A percentile compares a stretch with the other conserved stretches of the same genome.
These are phyloP conservation scores for Enoplosus armatus DNA, from an alignment of 2,797 vertebrate genomes.

Conservation along the genomic window DNA sequence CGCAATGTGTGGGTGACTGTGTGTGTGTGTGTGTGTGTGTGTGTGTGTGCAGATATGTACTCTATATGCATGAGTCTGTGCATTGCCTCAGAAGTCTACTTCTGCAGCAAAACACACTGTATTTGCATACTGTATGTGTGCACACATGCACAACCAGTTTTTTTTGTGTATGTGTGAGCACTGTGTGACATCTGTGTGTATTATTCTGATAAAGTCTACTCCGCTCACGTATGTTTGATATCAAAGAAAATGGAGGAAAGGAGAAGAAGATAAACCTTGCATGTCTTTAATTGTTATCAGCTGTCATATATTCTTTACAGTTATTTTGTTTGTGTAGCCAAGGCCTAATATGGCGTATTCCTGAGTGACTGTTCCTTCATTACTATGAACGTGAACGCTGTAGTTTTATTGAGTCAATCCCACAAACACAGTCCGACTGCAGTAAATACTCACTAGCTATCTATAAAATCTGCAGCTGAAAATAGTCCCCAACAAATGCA, in stretches of 20 bases:
- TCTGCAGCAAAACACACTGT: neutral
- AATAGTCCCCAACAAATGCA: neutral
- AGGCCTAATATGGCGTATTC: neutral
- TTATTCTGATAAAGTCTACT: neutral
- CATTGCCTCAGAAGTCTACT: neutral
- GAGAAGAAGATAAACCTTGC: neutral
- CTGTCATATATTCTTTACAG: neutral
- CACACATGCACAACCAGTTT: neutral
- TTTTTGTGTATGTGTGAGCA: neutral
- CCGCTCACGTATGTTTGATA: neutral
- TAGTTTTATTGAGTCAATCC: neutral
- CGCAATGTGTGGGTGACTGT: conserved; percentile 10
- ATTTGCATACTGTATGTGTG: conserved; percentile 17
- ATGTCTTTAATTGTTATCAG: neutral
- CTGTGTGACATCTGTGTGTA: neutral
- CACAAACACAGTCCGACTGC: neutral
- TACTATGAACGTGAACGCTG: neutral
- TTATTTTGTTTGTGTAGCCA: too few relatives aligned
- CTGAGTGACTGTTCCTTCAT: neutral
- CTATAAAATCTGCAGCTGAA: neutral
- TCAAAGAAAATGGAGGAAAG: neutral
- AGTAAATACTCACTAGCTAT: neutral
- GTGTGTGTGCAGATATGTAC: neutral
- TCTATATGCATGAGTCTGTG: neutral
- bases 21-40: neutral